Base-by-base conservation (phyloP, 2,797 vertebrate species). In the Macrochelys suwanniensis region DNA sequence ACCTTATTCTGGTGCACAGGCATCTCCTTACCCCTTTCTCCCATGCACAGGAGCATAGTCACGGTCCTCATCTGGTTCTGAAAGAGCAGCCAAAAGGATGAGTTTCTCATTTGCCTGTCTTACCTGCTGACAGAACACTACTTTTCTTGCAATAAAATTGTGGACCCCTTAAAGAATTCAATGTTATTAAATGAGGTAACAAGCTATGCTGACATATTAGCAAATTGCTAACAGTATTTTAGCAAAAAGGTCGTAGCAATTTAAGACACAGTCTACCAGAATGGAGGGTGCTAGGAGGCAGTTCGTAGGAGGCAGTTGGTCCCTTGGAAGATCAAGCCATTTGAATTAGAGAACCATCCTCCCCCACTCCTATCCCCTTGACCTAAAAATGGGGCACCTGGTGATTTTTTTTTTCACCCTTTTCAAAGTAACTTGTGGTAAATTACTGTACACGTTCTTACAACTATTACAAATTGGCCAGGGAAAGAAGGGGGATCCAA, bases 201-300 rank as follows among this genome's bases (percentile, higher is more conserved):
- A 71, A 42, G 8, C 33, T n/a, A n/a, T n/a, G 85, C 53, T 54
- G 54, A 95, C 80, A 89, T 77, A 33, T 88, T 77, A 88, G 9
- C 3, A 87, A 94, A 85, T 87, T 85, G 87, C 80, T 93, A 88
- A 93, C 59, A 84, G 5, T 87, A 92, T 95, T 93, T 96, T 51
- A 95, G 10, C 65, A 94, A 87, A 87, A 91, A 25, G 31, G 80
- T 97, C 95, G 65, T 82, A 28, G 47, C 93, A 76, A 71, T 79
- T 71, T 91, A 59, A 79, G 74, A 85, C 84, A 50, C 78, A 0
- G 0, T 87, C 65, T 93, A 45, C 80, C 81, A 89, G 94, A 97
- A 80, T 87, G 95, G 82, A 80, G 89, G 93, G 88, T 82, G 31
- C 17, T 90, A n/a, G 37, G 37, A 84, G 47, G 68, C 80, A 82